phyloP scores from a whole-genome alignment of 2,113 vertebrate genomes.

The Physeter macrocephalus region DNA sequence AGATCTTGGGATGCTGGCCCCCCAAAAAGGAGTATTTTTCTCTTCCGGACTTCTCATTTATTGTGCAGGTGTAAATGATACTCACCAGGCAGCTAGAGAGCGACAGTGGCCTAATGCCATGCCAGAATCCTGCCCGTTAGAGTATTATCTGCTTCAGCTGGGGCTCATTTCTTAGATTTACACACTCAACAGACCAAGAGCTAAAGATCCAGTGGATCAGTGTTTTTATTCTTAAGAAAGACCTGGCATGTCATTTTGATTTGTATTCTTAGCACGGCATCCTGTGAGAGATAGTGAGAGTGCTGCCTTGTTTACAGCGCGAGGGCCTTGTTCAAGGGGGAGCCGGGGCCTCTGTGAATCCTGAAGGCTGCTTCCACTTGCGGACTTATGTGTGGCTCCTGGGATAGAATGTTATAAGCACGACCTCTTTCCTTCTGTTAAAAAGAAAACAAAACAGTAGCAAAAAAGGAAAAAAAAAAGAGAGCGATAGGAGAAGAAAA shows the following conservation, averaged over 20 bases:
- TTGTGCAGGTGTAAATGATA: not conserved
- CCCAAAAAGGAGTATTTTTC: not conserved
- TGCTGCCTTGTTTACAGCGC: not conserved
- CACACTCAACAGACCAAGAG: not conserved
- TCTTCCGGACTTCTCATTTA: conserved; percentile 11
- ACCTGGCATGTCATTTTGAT: not conserved
- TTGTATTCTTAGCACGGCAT: conserved; percentile 21
- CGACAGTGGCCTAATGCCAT: not conserved
- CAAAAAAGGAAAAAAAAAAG: not conserved
- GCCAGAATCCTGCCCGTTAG: not conserved
- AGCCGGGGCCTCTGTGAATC: not conserved
- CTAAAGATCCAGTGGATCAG: not conserved
- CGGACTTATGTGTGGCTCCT: not conserved
- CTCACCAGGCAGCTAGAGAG: not conserved
- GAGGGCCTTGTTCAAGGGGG: not conserved
- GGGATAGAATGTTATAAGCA: not conserved
- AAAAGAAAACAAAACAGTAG: not conserved
- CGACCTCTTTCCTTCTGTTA: conserved; percentile 13
- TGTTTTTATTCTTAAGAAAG: conserved; percentile 25
- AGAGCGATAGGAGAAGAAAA: not conserved
- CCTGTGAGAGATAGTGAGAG: not conserved
- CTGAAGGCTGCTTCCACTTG: not conserved
- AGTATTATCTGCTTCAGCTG: not conserved
- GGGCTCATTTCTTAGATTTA: conserved; percentile 19
- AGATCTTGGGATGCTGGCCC: not conserved